phyloP scores from a whole-genome alignment of 2,113 vertebrate species.

The Cyanistes caeruleus region DNA sequence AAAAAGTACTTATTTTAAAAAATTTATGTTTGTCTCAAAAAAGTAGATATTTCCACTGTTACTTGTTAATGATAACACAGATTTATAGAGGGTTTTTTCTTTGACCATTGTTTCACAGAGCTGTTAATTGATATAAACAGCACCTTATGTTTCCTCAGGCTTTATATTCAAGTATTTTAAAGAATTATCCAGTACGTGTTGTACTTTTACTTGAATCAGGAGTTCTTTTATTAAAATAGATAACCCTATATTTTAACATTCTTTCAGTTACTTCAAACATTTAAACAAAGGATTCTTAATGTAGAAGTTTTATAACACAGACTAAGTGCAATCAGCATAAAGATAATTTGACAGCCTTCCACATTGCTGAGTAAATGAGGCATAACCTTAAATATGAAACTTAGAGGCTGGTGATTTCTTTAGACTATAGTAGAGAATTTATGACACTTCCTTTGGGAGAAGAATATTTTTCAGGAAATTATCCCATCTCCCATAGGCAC shows the following conservation, averaged over 20 bases:
- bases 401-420: constrained; percentile 28
- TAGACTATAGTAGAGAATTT: constrained; percentile 17
- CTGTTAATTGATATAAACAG: background rate
- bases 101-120: background rate
- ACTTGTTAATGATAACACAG: background rate
- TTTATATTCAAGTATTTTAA: background rate
- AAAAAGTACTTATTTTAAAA: background rate
- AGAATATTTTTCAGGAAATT: background rate
- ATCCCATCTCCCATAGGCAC: background rate
- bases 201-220: background rate
- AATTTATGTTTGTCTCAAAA: background rate
- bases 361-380: constrained; percentile 36
- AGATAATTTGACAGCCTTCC: constrained; percentile 54
- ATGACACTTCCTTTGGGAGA: constrained; percentile 32
- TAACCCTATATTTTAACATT: background rate
- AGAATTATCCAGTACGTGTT: background rate
- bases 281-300: background rate
- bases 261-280: background rate
- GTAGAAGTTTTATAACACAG: background rate
- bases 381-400: background rate
- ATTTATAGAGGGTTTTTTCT: background rate
- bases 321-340: constrained; percentile 27
- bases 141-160: background rate
- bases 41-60: background rate
- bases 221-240: background rate